Evolutionary conservation across 2,113 vertebrate species (phyloP).

Genomic region (Raja brachyura): DNA sequence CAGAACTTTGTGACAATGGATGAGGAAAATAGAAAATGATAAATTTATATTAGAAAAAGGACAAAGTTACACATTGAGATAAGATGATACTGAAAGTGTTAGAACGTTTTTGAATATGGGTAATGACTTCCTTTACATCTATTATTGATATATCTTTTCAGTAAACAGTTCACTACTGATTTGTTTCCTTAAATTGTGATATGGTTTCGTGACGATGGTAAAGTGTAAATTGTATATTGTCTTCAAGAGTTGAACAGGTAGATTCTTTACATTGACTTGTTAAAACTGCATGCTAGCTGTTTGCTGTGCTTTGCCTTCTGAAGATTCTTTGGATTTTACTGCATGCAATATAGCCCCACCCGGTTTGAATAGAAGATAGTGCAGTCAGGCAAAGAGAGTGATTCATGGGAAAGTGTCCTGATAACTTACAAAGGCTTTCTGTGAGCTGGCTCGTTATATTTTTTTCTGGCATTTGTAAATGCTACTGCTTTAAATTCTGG

Average conservation of each 20-base stretch:
- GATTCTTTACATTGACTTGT: neutral
- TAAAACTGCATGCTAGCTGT: neutral
- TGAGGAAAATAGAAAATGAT: neutral
- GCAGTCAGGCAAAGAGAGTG: neutral
- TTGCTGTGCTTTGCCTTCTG: neutral
- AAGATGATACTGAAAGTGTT: neutral
- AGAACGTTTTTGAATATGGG: neutral
- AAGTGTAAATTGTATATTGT: neutral
- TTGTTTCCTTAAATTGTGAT: neutral
- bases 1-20: neutral
- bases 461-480: conserved; percentile 14
- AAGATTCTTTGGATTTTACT: conserved; percentile 18
- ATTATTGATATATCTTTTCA: too few relatives aligned
- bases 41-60: neutral
- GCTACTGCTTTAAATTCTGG: neutral
- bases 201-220: neutral
- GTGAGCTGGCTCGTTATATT: conserved; percentile 1
- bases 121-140: neutral
- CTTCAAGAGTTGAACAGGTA: neutral
- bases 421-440: conserved; percentile 22
- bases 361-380: conserved; percentile 12
- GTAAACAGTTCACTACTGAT: neutral
- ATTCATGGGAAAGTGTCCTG: conserved; percentile 9
- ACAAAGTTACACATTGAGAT: neutral
- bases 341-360: conserved; percentile 18